Percentiles rank a stretch among this genome's conserved stretches.
These are phyloP conservation scores for Drymodes brunneopygia DNA, from an alignment of 2,113 vertebrate genomes.

Conservation along the genomic window DNA sequence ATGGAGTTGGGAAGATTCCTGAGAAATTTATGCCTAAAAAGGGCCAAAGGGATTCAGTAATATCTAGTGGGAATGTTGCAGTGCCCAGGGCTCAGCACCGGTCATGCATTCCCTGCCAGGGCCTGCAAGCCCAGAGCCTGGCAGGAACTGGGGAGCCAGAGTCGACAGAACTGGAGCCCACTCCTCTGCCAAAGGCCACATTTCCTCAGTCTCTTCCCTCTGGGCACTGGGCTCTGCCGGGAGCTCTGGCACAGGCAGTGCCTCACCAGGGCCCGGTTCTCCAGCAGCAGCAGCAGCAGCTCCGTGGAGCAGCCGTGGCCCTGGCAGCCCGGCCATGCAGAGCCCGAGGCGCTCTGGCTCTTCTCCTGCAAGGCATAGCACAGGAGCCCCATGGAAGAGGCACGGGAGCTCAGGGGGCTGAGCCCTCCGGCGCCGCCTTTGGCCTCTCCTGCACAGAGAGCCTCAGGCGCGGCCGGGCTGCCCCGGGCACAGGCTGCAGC, in stretches of 20 bases:
- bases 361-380: background rate
- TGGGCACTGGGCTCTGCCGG: background rate
- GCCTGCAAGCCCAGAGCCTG: no score
- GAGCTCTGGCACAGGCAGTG: background rate
- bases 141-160: fast-evolving
- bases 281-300: background rate
- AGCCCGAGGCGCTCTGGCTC: background rate
- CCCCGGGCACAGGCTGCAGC: background rate
- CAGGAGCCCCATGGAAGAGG: background rate
- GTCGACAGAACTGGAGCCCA: background rate
- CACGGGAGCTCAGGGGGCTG: background rate
- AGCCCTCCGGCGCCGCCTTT: background rate
- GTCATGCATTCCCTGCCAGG: background rate
- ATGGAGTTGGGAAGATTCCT: background rate
- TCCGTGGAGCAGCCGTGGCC: background rate
- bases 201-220: background rate
- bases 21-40: background rate
- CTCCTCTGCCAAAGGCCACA: no score
- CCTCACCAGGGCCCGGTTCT: background rate
- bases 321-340: background rate
- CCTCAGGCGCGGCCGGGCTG: background rate
- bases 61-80: background rate
- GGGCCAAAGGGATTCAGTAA: background rate
- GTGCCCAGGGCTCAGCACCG: background rate
- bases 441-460: background rate